A percentile compares a stretch with the other conserved stretches of the same genome.
These are phyloP conservation scores for Melolontha melolontha DNA, from an alignment of 2,888 invertebrate genomes.

Conservation along the genomic window DNA sequence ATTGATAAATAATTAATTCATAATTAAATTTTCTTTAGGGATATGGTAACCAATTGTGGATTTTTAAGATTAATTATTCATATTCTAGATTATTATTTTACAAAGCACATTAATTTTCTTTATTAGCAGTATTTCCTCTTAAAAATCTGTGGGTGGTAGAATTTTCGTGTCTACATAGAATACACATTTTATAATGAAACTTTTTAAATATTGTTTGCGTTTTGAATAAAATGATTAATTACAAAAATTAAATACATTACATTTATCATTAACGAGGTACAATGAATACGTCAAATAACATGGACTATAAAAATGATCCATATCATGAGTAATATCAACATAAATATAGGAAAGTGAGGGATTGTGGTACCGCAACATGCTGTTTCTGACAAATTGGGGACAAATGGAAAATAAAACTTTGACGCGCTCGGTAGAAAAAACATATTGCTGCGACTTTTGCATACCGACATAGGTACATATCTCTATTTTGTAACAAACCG, in stretches of 20 bases:
- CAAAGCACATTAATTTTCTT: no score
- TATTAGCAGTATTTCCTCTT: no score
- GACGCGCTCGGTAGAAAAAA: slow-evolving; percentile 43
- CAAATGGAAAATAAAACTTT: slow-evolving; percentile 50
- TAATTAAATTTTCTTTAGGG: no score
- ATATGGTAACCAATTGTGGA: no score
- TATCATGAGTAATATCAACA: background rate
- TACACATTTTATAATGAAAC: no score
- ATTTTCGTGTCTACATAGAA: no score
- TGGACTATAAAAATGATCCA: slow-evolving; percentile 10
- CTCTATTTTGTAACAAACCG: slow-evolving; percentile 44
- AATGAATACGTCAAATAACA: slow-evolving; percentile 32
- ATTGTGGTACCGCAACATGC: slow-evolving; percentile 7
- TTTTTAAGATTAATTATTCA: no score
- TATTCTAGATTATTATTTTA: no score
- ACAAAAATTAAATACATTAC: background rate
- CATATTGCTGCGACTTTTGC: slow-evolving; percentile 46
- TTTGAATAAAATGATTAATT: no score
- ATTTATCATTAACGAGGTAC: slow-evolving; percentile 11
- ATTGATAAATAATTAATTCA: no score
- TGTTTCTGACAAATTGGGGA: slow-evolving; percentile 48
- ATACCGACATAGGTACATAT: slow-evolving; percentile 19
- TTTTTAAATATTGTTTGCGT: no score
- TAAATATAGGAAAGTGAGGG: slow-evolving; percentile 15
- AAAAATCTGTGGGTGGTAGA: no score